Conservation (phyloP, 2,888 invertebrate genomes). For the Actias luna region DNA sequence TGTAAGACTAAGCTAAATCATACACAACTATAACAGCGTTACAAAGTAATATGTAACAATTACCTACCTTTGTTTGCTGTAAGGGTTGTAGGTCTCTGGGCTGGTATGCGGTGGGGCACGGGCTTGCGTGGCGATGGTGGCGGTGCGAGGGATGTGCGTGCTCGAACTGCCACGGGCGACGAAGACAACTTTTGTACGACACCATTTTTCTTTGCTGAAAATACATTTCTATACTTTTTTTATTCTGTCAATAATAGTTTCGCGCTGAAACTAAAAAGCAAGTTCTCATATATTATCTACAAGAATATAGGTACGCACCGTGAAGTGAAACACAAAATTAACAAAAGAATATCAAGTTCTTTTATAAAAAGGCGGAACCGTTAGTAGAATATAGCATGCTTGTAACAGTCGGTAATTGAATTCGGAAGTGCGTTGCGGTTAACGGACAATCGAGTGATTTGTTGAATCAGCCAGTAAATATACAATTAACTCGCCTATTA, state of each 20-base stretch:
- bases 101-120: constrained; percentile 57
- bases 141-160: constrained; percentile 64
- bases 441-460: background rate
- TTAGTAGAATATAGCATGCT: background rate
- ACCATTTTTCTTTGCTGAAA: constrained; percentile 76
- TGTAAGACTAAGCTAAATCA: too few species aligned
- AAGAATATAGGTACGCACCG: too few species aligned
- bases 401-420: background rate
- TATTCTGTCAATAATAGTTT: too few species aligned
- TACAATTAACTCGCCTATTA: background rate
- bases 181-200: constrained; percentile 73
- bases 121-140: constrained; percentile 73
- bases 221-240: constrained; percentile 19
- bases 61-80: constrained; percentile 67
- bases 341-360: too few species aligned
- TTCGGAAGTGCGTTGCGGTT: background rate
- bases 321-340: too few species aligned
- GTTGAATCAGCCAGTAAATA: constrained; percentile 8
- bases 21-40: too few species aligned
- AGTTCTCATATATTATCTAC: too few species aligned
- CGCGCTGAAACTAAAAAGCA: too few species aligned
- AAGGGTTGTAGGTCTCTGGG: constrained; percentile 70
- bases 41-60: background rate
- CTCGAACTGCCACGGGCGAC: constrained; percentile 70
- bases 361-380: background rate